Conservation (phyloP, 1,140 invertebrate genomes). For the Zophobas morio region DNA sequence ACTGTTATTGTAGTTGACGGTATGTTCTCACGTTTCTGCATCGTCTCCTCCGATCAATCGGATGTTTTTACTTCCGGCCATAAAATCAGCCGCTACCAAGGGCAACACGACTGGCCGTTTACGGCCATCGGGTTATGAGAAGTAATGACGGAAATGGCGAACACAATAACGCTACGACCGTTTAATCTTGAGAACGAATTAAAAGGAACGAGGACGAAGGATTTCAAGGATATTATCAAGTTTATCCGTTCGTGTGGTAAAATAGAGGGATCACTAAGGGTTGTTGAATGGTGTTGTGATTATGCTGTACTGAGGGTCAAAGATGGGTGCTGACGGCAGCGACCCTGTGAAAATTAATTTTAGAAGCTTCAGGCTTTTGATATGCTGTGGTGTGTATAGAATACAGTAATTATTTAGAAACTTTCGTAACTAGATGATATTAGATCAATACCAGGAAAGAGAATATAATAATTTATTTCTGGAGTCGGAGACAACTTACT, state of each 20-base stretch:
- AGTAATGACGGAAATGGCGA: constrained; percentile 30
- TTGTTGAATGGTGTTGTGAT: not conserved
- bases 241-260: constrained; percentile 13
- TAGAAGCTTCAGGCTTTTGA: not conserved
- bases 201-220: constrained; percentile 8
- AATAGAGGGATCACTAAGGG: not conserved
- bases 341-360: not conserved
- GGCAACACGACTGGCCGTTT: constrained; percentile 1
- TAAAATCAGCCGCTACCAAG: not conserved
- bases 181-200: constrained; percentile 34
- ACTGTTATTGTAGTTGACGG: not conserved
- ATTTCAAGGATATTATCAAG: constrained; percentile 33
- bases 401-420: not conserved
- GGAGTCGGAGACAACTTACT: too few species aligned
- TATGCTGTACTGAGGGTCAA: not conserved
- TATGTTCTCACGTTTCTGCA: not conserved
- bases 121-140: constrained; percentile 13
- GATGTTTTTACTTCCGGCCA: constrained; percentile 4
- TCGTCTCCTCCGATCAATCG: constrained; percentile 9
- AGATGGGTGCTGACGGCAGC: not conserved
- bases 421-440: not conserved
- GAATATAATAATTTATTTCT: too few species aligned
- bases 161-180: constrained; percentile 20
- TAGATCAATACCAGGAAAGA: too few species aligned
- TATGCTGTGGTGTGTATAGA: too few species aligned